Percentiles rank a stretch among this genome's conserved stretches.
These are phyloP conservation scores for Heliconius hortense DNA, from an alignment of 2,888 invertebrate species.

Conservation along the genomic window DNA sequence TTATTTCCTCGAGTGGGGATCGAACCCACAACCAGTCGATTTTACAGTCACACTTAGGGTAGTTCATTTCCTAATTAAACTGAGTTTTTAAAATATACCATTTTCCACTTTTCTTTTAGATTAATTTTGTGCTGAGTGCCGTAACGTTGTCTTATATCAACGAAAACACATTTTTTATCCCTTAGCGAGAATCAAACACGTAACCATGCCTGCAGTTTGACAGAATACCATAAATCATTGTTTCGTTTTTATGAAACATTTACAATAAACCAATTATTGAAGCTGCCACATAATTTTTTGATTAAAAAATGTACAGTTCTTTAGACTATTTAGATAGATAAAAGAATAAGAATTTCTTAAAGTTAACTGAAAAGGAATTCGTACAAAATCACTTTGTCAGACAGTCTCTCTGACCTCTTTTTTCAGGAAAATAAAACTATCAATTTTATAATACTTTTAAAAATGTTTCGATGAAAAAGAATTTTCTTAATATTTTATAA, in stretches of 20 bases:
- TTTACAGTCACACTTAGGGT: too few relatives aligned
- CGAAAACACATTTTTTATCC: too few relatives aligned
- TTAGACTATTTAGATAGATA: too few relatives aligned
- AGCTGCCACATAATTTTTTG: too few relatives aligned
- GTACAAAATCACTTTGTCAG: not conserved
- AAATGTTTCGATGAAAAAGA: not conserved
- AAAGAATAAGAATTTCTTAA: too few relatives aligned
- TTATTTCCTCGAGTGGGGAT: too few relatives aligned
- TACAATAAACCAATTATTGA: not conserved
- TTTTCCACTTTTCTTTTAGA: too few relatives aligned
- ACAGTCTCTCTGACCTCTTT: not conserved
- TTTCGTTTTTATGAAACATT: not conserved
- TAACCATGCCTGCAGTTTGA: not conserved
- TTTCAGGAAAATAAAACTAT: not conserved
- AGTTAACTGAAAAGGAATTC: not conserved
- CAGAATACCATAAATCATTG: not conserved
- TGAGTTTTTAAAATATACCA: too few relatives aligned
- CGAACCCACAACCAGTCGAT: too few relatives aligned
- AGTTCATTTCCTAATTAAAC: not conserved
- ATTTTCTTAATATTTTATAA: not conserved
- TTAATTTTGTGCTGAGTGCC: too few relatives aligned
- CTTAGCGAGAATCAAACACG: not conserved
- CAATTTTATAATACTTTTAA: not conserved
- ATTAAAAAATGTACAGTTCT: too few relatives aligned
- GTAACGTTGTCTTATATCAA: too few relatives aligned